Percentiles rank a stretch among this genome's conserved stretches.
phyloP scores from a whole-genome alignment of 2,888 invertebrate genomes.

The Ecliptopera silaceata region DNA sequence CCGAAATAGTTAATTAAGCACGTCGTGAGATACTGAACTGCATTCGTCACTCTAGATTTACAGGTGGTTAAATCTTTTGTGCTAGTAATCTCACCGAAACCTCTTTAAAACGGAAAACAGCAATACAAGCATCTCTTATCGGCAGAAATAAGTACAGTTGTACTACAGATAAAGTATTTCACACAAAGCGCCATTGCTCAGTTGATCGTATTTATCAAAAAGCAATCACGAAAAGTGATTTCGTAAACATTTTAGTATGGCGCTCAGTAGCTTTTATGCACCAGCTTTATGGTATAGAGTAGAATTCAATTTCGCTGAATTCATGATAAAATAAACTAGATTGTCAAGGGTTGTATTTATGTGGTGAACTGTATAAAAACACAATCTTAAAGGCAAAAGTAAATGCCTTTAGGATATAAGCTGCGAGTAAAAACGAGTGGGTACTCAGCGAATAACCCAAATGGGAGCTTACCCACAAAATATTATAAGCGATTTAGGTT shows the following conservation, averaged over 20 bases:
- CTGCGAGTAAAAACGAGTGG: slow-evolving; percentile 38
- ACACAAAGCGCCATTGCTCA: slow-evolving; percentile 15
- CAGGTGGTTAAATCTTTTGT: too few relatives aligned
- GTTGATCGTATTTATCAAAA: slow-evolving; percentile 31
- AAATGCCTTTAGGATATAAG: slow-evolving; percentile 53
- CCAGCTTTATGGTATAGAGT: slow-evolving; percentile 48
- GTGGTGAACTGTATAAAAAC: slow-evolving; percentile 54
- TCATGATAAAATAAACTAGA: slow-evolving; percentile 59
- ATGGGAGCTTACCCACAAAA: slow-evolving; percentile 40
- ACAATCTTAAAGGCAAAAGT: slow-evolving; percentile 52
- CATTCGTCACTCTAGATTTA: too few relatives aligned
- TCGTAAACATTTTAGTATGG: slow-evolving; percentile 53
- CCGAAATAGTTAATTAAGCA: too few relatives aligned
- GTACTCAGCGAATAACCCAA: slow-evolving; percentile 38
- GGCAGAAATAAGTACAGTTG: slow-evolving; percentile 10
- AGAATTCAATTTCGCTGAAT: slow-evolving; percentile 58
- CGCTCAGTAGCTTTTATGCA: slow-evolving; percentile 49
- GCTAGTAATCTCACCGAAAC: too few relatives aligned
- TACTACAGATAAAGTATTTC: slow-evolving; percentile 6
- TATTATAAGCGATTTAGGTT: slow-evolving; percentile 39
- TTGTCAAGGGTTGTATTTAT: slow-evolving; percentile 57
- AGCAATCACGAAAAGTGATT: slow-evolving; percentile 42
- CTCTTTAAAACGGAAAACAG: too few relatives aligned
- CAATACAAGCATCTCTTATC: too few relatives aligned
- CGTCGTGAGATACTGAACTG: too few relatives aligned